Percentiles rank a stretch among this genome's conserved stretches.
phyloP scores from a whole-genome alignment of 2,113 vertebrate species.

The Pterocles burchelli region DNA sequence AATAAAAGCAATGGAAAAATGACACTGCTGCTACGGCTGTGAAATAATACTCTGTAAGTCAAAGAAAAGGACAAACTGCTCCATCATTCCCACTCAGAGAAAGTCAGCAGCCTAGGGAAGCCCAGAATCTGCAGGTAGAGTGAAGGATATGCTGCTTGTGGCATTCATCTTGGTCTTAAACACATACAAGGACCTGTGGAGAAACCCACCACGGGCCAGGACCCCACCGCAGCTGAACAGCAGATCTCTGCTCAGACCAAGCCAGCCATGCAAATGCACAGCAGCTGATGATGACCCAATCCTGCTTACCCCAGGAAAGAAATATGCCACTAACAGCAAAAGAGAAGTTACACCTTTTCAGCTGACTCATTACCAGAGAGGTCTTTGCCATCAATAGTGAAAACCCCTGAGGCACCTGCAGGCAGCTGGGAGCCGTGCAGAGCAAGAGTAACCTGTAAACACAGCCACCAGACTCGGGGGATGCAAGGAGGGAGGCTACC shows the following conservation, averaged over 20 bases:
- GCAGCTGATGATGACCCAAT: not conserved
- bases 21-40: not conserved
- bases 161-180: not conserved
- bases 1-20: not conserved
- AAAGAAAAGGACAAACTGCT: not conserved
- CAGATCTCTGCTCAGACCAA: not conserved
- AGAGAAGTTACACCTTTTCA: slow-evolving; percentile 4
- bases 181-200: not conserved
- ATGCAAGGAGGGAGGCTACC: not conserved
- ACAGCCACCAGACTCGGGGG: not conserved
- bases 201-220: not conserved
- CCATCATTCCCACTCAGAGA: not conserved
- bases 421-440: slow-evolving; percentile 12
- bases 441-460: not conserved
- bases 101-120: slow-evolving; percentile 1
- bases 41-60: not conserved
- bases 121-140: not conserved
- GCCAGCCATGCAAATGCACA: not conserved
- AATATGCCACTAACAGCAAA: not conserved
- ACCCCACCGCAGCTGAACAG: not conserved
- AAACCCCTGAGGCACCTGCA: slow-evolving; percentile 27
- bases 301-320: not conserved
- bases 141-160: not conserved
- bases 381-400: not conserved
- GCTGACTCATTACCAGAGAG: slow-evolving; percentile 17